Base-by-base conservation (phyloP, 2,113 vertebrate genomes). In the Brevimyrus niger region DNA sequence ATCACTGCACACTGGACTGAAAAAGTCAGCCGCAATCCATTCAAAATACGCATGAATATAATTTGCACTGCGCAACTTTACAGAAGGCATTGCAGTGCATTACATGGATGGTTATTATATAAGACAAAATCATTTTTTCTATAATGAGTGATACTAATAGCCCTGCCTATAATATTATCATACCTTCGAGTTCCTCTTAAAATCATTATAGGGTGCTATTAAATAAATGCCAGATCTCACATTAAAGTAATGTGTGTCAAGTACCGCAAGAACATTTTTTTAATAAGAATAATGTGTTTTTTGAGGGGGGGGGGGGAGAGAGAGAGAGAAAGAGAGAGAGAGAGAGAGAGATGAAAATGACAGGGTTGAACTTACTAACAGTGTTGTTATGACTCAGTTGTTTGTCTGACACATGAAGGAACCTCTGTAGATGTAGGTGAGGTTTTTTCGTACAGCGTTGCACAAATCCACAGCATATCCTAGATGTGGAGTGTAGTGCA, bases 191-290 rank as follows among this genome's bases (percentile, higher is more conserved):
- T 86, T 86, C 48, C 48, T 51, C 82, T 84, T 84, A 53, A 51
- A 87, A 35, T 53, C 38, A 61, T 58, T 65, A 44, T 61, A 44
- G 55, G 87, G 8, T 31, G 3, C 35, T 87, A 44, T 87, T 87
- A 87, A 87, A 61, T 87, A 61, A 87, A 87, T 87, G 87, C 55
- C 87, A 61, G 53, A 87, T 87, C n/a, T n/a, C 51, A 65, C 87
- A 87, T 87, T 87, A 87, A 87, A 65, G 51, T 86, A 61, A 61
- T 61, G 55, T 44, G 55, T 87, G 53, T 87, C 35, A 87, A 35
- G 85, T 35, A 53, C 47, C 9, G 13, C 15, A 53, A 35, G 85
- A 55, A 55, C 4, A 7, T 23, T 46, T 50, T 51, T 61, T 55
- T 61, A 17, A 13, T n/a, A 46, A 44, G 87, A 87, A 61, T 44